These are phyloP conservation scores for Bicyclus anynana DNA, from an alignment of 1,140 invertebrate genomes.

Conservation along the genomic window DNA sequence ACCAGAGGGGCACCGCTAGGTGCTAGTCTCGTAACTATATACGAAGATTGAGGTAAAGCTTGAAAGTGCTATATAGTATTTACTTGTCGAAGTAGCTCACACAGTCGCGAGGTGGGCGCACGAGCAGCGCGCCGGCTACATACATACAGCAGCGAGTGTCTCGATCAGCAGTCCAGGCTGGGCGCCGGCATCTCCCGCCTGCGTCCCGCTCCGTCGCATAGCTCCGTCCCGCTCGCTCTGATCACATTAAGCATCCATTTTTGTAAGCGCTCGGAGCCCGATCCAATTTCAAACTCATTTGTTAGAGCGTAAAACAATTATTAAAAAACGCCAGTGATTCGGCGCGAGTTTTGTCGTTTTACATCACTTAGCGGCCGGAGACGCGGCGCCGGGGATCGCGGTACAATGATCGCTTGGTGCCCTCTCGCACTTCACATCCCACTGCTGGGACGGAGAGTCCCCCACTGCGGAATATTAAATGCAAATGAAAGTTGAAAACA, in stretches of 20 bases:
- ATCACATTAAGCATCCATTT: conserved; percentile 74
- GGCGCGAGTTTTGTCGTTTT: conserved; percentile 37
- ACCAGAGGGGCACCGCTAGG: too few species aligned
- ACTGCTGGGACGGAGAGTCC: too few species aligned
- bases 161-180: conserved; percentile 20
- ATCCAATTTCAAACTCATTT: conserved; percentile 76
- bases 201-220: conserved; percentile 27
- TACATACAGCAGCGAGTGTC: conserved; percentile 23
- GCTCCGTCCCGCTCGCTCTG: conserved; percentile 49
- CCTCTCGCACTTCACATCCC: too few species aligned
- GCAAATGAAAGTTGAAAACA: too few species aligned
- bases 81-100: too few species aligned
- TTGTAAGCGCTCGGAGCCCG: conserved; percentile 71
- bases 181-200: conserved; percentile 12
- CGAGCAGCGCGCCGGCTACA: conserved; percentile 3
- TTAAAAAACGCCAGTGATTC: conserved; percentile 75
- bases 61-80: too few species aligned
- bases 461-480: too few species aligned
- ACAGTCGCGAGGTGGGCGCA: too few species aligned
- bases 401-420: too few species aligned
- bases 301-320: conserved; percentile 76
- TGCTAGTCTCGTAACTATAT: too few species aligned
- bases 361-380: conserved; percentile 40
- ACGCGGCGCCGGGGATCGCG: conserved; percentile 13
- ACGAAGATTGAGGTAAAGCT: too few species aligned